Evolutionary conservation across 2,888 invertebrate species (phyloP).

Genomic region (Cecidostiba fungosa): DNA sequence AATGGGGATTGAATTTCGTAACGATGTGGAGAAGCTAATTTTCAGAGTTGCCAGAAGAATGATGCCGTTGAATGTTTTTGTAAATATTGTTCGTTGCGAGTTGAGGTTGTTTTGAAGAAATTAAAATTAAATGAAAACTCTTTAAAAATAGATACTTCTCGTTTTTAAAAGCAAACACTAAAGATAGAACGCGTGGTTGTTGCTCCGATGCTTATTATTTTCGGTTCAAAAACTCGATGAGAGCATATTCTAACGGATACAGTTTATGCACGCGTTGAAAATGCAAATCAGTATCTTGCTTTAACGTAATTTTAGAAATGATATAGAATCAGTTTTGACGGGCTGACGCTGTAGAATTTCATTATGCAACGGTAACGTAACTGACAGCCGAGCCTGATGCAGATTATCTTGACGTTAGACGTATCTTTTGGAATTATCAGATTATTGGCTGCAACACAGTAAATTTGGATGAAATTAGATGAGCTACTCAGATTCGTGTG

Average conservation of each 20-base stretch:
- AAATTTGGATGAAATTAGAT: constrained; percentile 9
- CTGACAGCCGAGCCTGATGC: constrained; percentile 11
- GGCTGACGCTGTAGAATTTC: background rate
- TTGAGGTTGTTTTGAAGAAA: background rate
- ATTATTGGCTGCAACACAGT: background rate
- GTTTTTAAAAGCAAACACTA: background rate
- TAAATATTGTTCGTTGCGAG: background rate
- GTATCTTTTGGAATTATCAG: constrained; percentile 25
- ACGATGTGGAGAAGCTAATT: no score
- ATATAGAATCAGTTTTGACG: background rate
- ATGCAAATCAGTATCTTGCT: background rate
- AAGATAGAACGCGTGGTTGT: no score
- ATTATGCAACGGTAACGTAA: constrained; percentile 30
- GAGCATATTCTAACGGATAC: background rate
- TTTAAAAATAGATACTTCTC: background rate
- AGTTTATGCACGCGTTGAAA: background rate
- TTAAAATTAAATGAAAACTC: background rate
- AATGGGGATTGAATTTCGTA: no score
- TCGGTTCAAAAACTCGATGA: no score
- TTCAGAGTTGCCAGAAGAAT: background rate
- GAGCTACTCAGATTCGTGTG: background rate
- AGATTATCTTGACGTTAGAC: constrained; percentile 34
- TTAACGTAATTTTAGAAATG: constrained; percentile 11
- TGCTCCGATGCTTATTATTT: background rate
- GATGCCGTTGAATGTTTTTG: background rate